A percentile compares a stretch with the other conserved stretches of the same genome.
These are phyloP conservation scores for Fregetta grallaria DNA, from an alignment of 2,113 vertebrate species.

Conservation along the genomic window DNA sequence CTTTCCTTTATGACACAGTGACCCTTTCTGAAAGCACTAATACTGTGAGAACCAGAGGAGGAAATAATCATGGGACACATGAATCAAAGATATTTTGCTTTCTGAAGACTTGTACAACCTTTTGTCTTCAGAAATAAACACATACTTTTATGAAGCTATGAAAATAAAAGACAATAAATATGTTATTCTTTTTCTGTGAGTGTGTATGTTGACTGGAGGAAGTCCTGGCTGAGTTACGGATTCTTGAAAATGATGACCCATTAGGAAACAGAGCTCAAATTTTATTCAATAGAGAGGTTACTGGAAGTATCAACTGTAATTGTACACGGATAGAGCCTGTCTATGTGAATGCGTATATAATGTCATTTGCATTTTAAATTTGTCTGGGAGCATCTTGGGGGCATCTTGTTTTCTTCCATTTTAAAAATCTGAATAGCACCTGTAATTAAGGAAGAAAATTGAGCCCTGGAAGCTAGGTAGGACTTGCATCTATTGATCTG, in stretches of 20 bases:
- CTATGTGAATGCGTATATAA: neutral
- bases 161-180: neutral
- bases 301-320: neutral
- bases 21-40: neutral
- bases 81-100: neutral
- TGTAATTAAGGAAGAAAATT: conserved; percentile 73
- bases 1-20: neutral
- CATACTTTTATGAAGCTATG: neutral
- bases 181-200: neutral
- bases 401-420: conserved; percentile 31
- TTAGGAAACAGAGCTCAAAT: neutral
- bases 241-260: neutral
- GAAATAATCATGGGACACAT: neutral
- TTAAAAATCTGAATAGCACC: conserved; percentile 61
- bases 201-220: neutral
- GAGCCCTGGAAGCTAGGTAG: conserved; percentile 72
- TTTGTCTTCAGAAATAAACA: neutral
- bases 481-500: conserved; percentile 84
- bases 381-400: neutral
- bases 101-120: neutral
- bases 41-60: neutral
- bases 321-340: neutral
- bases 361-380: conserved; percentile 13
- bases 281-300: neutral
- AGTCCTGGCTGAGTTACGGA: neutral